phyloP scores from a whole-genome alignment of 2,113 vertebrate species.

The Poeciliopsis occidentalis region DNA sequence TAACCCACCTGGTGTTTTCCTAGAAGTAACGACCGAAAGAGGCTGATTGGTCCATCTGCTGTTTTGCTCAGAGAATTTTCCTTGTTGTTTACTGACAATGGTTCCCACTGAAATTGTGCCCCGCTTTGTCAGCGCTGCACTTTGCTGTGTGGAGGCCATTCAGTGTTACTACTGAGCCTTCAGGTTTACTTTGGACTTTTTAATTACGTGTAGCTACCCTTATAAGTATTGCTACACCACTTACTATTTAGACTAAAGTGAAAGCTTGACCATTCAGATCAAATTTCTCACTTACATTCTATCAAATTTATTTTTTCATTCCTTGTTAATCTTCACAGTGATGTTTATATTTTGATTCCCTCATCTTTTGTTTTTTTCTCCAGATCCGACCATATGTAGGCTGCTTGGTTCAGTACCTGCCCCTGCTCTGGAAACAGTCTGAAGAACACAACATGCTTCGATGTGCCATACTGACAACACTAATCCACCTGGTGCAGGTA shows the following conservation, averaged over 20 bases:
- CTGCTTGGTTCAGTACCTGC: slow-evolving; percentile 95
- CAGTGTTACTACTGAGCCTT: background rate
- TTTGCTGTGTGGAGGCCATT: background rate
- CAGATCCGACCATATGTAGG: slow-evolving; percentile 92
- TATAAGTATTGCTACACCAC: background rate
- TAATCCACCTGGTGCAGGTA: slow-evolving; percentile 96
- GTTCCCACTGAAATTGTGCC: background rate
- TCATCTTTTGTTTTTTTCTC: slow-evolving; percentile 12
- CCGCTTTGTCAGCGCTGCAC: background rate
- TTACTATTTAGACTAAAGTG: background rate
- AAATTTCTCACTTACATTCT: no score
- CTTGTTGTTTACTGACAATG: background rate
- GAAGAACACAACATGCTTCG: slow-evolving; percentile 99
- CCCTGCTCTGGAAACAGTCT: slow-evolving; percentile 97
- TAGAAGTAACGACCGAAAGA: background rate
- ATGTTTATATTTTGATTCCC: background rate
- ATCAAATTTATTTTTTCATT: no score
- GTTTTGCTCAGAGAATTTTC: background rate
- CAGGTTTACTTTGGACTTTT: background rate
- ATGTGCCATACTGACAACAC: slow-evolving; percentile 95
- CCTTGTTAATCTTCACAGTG: background rate
- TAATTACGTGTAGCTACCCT: background rate
- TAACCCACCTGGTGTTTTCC: background rate
- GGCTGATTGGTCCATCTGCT: background rate
- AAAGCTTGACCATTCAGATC: no score